Percentiles rank a stretch among this genome's conserved stretches.
Evolutionary conservation across 2,888 invertebrate species (phyloP).

Genomic region (Unio delphinus): DNA sequence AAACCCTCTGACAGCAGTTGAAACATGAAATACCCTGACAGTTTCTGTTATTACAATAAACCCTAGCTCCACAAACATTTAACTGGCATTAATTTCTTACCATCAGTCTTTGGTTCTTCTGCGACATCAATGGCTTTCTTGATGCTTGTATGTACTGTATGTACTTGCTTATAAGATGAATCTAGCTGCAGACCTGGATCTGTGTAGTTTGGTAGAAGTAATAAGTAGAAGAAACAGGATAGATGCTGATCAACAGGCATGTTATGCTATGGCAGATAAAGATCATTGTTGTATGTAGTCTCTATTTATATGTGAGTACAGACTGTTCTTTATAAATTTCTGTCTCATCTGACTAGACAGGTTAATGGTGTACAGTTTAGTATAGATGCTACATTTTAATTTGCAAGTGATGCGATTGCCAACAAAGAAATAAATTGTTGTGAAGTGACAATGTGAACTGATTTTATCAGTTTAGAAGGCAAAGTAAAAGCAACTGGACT

Average conservation of each 20-base stretch:
- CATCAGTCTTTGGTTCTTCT: not conserved
- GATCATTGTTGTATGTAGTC: no score
- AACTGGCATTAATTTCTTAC: constrained; percentile 1
- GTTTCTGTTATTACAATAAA: constrained; percentile 8
- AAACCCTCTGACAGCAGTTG: no score
- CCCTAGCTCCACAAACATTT: constrained; percentile 5
- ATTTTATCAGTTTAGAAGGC: constrained; percentile 3
- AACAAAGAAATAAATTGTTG: not conserved
- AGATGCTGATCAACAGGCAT: no score
- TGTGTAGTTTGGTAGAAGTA: no score
- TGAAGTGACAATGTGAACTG: not conserved
- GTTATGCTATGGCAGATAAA: no score
- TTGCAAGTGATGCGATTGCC: no score
- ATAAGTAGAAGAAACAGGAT: no score
- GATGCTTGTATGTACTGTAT: constrained; percentile 4
- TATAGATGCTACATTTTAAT: not conserved
- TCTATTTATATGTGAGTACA: no score
- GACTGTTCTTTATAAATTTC: no score
- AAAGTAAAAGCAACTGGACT: constrained; percentile 4
- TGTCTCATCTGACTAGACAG: not conserved
- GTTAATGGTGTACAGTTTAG: not conserved
- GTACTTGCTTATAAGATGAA: no score
- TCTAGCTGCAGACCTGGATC: no score
- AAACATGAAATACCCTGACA: constrained; percentile 1
- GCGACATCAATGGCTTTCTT: constrained; percentile 1